phyloP scores from a whole-genome alignment of 2,113 vertebrate species.

The Phaetusa simplex region DNA sequence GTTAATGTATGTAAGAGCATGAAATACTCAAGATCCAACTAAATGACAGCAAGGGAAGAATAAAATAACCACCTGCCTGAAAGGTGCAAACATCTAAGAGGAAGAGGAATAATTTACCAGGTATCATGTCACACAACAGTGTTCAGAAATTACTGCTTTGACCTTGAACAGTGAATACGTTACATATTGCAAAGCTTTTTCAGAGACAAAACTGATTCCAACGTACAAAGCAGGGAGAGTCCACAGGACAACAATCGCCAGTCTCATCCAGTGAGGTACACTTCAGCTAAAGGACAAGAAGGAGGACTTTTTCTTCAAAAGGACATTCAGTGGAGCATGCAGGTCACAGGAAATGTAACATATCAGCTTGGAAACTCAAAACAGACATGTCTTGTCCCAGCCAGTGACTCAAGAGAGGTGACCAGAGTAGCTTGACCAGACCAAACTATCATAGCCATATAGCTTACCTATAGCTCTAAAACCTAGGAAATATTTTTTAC shows the following conservation, averaged over 20 bases:
- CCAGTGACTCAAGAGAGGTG: neutral
- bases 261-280: neutral
- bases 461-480: neutral
- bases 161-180: neutral
- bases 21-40: neutral
- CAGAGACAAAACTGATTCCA: neutral
- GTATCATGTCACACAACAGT: neutral
- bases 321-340: neutral
- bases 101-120: neutral
- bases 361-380: neutral
- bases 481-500: neutral
- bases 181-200: neutral
- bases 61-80: neutral
- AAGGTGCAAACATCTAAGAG: neutral
- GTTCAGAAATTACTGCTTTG: neutral
- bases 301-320: neutral
- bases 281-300: neutral
- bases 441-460: neutral
- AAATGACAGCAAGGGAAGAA: neutral
- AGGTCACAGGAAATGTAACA: neutral
- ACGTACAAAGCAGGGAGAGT: neutral
- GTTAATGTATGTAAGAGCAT: neutral
- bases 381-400: neutral
- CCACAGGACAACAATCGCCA: fast-evolving
- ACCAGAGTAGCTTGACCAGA: neutral